phyloP scores from a whole-genome alignment of 2,113 vertebrate genomes.

The Macroglossus sobrinus region DNA sequence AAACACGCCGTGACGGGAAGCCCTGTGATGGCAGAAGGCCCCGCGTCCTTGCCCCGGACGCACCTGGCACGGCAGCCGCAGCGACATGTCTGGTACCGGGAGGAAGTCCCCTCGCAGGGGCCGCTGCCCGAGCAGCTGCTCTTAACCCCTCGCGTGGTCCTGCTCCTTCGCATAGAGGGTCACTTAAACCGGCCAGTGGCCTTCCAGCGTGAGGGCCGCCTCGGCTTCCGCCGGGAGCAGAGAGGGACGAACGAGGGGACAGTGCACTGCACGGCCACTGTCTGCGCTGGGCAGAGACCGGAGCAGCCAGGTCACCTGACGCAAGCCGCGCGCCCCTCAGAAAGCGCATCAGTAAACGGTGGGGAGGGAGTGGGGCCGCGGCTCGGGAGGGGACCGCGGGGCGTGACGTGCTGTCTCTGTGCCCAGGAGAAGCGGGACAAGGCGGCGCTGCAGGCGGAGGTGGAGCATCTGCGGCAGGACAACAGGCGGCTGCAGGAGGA shows the following conservation, averaged over 20 bases:
- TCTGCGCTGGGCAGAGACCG: not conserved
- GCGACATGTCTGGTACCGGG: no score
- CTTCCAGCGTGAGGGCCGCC: not conserved
- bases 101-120: no score
- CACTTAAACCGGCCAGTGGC: fast-evolving
- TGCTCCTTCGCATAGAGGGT: not conserved
- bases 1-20: no score
- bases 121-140: no score
- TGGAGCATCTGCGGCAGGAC: conserved; percentile 95
- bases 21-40: no score
- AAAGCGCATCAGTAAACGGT: not conserved
- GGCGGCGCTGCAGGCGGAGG: conserved; percentile 95
- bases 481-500: conserved; percentile 97
- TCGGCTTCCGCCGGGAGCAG: not conserved
- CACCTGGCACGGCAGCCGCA: no score
- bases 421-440: conserved; percentile 97
- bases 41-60: no score
- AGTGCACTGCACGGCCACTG: no score
- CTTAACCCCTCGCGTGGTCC: not conserved
- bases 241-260: not conserved
- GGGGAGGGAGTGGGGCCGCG: no score
- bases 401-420: conserved; percentile 1
- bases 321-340: not conserved
- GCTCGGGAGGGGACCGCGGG: no score
- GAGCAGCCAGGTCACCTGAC: not conserved